phyloP scores from a whole-genome alignment of 2,888 invertebrate genomes.

The Seira ritae region DNA sequence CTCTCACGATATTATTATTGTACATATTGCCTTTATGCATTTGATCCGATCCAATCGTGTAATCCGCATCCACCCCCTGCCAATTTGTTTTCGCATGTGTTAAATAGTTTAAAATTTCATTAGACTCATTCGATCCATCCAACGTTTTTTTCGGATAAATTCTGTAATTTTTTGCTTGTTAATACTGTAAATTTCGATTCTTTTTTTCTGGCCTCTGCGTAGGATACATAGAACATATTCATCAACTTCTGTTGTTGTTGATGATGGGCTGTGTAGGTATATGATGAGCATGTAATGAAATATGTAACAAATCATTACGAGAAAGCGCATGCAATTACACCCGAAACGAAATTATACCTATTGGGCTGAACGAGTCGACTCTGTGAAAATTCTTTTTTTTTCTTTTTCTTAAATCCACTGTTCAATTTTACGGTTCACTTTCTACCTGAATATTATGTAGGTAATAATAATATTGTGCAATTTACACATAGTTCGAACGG shows the following conservation, averaged over 20 bases:
- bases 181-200: slow-evolving; percentile 49
- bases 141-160: slow-evolving; percentile 22
- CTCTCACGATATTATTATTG: too few relatives aligned
- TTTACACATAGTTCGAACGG: not conserved
- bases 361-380: not conserved
- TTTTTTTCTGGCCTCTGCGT: not conserved
- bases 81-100: slow-evolving; percentile 1
- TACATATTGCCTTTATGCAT: too few relatives aligned
- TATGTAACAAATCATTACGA: not conserved
- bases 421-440: slow-evolving; percentile 16
- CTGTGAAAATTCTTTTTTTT: not conserved
- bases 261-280: not conserved
- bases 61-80: not conserved
- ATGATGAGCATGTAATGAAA: not conserved
- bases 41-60: too few relatives aligned
- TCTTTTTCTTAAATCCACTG: not conserved
- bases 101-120: slow-evolving; percentile 14
- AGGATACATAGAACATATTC: too few relatives aligned
- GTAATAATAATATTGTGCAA: slow-evolving; percentile 8
- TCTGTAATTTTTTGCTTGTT: slow-evolving; percentile 41
- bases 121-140: not conserved
- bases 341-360: not conserved
- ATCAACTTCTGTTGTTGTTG: too few relatives aligned
- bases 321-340: not conserved
- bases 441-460: not conserved